Conservation (phyloP, 2,797 vertebrate genomes). For the Selene dorsalis region DNA sequence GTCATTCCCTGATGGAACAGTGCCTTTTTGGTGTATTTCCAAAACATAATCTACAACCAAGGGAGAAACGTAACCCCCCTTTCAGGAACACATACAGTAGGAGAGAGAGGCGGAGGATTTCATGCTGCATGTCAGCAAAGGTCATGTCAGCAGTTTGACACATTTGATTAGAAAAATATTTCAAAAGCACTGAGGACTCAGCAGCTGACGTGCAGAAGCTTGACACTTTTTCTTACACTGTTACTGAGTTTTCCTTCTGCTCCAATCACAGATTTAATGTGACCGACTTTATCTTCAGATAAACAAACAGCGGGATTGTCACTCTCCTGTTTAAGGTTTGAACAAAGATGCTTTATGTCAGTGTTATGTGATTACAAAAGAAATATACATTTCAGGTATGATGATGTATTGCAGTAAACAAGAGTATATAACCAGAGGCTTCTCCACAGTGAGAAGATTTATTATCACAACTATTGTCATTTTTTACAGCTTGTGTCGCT, state of each 20-base stretch:
- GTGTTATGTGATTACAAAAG: constrained; percentile 12
- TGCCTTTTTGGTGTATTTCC: constrained; percentile 68
- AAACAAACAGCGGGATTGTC: neutral
- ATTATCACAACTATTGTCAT: constrained; percentile 13
- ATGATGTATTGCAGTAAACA: constrained; percentile 24
- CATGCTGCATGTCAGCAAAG: too few species aligned
- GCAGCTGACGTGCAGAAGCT: neutral
- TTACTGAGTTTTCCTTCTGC: constrained; percentile 21
- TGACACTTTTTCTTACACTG: constrained; percentile 7
- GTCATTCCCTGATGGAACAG: constrained; percentile 48
- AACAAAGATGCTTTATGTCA: constrained; percentile 27
- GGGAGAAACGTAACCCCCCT: neutral
- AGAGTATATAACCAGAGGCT: constrained; percentile 23
- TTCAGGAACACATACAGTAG: constrained; percentile 11
- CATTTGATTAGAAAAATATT: neutral
- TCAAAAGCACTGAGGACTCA: neutral
- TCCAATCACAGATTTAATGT: constrained; percentile 1
- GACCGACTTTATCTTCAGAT: constrained; percentile 7
- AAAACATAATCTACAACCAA: neutral
- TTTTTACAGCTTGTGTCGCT: constrained; percentile 57
- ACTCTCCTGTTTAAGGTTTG: constrained; percentile 5
- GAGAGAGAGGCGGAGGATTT: neutral
- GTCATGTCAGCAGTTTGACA: neutral
- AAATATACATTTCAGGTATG: constrained; percentile 51
- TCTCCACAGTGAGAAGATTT: constrained; percentile 28